Conservation (phyloP, 1,140 invertebrate species). For the Akabosia matsudoensis region DNA sequence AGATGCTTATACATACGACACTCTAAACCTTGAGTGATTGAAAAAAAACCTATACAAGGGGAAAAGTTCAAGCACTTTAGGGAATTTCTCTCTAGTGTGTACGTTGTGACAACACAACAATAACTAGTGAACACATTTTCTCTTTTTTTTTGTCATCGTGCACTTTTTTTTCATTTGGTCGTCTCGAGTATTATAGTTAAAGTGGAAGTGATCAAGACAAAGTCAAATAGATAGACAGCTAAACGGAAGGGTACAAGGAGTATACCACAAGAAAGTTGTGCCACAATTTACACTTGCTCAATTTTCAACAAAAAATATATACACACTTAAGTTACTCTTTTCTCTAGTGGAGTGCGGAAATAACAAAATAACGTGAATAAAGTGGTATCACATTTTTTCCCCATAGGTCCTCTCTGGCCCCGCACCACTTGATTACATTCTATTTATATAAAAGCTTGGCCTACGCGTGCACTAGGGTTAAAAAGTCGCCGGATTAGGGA, state of each 20-base stretch:
- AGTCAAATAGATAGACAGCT: background rate
- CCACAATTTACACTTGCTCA: too few species aligned
- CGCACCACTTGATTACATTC: background rate
- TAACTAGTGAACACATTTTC: too few species aligned
- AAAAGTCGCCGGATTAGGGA: background rate
- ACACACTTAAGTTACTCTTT: too few species aligned
- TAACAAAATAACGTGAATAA: conserved; percentile 6
- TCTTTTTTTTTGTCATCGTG: too few species aligned
- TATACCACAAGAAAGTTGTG: too few species aligned
- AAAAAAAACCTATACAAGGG: background rate
- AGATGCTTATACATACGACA: background rate
- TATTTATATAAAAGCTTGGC: background rate
- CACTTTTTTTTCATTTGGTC: too few species aligned
- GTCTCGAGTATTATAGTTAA: too few species aligned
- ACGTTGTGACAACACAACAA: background rate
- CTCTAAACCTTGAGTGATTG: background rate
- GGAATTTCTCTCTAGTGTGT: conserved; percentile 5
- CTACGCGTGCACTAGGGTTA: too few species aligned
- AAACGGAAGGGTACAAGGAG: background rate
- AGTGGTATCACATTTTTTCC: conserved; percentile 15
- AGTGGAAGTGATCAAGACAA: background rate
- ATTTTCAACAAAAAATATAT: too few species aligned
- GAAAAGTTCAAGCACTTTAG: conserved; percentile 9
- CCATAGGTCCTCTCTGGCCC: background rate
- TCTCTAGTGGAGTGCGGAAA: background rate